phyloP scores from a whole-genome alignment of 2,797 vertebrate species.

The Xenentodon cancila region DNA sequence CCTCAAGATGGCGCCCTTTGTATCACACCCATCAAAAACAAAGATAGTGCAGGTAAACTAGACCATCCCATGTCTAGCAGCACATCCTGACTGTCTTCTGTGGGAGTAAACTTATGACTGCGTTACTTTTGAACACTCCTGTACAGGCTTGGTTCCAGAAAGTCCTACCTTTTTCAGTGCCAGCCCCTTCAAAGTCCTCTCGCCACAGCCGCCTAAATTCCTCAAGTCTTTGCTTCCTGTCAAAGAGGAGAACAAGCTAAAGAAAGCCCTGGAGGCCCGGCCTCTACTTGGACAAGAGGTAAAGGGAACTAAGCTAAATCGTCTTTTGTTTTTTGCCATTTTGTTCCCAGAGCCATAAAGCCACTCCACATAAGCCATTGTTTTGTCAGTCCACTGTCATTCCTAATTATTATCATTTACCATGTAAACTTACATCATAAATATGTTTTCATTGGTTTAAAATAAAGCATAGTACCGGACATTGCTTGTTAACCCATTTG shows the following conservation, averaged over 20 bases:
- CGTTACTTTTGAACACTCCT: not conserved
- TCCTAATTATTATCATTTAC: constrained; percentile 24
- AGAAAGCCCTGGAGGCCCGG: constrained; percentile 86
- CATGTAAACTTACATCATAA: constrained; percentile 19
- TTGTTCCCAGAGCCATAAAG: not conserved
- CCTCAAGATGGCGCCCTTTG: constrained; percentile 87
- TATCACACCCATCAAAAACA: constrained; percentile 87
- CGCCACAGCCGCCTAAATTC: constrained; percentile 95
- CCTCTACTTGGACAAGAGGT: constrained; percentile 96
- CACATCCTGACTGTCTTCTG: not conserved
- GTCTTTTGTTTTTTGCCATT: constrained; percentile 8
- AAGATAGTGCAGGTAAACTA: constrained; percentile 81
- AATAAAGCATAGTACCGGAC: not conserved
- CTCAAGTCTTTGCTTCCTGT: constrained; percentile 96
- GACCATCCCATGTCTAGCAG: not conserved
- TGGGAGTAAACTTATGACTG: not conserved
- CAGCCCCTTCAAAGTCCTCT: constrained; percentile 94
- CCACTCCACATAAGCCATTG: not conserved
- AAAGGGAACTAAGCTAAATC: constrained; percentile 43
- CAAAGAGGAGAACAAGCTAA: constrained; percentile 92
- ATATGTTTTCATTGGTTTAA: not conserved
- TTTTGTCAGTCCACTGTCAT: constrained; percentile 12
- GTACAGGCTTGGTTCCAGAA: constrained; percentile 83
- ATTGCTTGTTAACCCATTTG: too few relatives aligned
- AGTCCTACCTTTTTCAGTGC: constrained; percentile 87